Evolutionary conservation across 2,797 vertebrate species (phyloP), one percentile per base, ranked within the genome.

Genomic region (Denticeps clupeoides): DNA sequence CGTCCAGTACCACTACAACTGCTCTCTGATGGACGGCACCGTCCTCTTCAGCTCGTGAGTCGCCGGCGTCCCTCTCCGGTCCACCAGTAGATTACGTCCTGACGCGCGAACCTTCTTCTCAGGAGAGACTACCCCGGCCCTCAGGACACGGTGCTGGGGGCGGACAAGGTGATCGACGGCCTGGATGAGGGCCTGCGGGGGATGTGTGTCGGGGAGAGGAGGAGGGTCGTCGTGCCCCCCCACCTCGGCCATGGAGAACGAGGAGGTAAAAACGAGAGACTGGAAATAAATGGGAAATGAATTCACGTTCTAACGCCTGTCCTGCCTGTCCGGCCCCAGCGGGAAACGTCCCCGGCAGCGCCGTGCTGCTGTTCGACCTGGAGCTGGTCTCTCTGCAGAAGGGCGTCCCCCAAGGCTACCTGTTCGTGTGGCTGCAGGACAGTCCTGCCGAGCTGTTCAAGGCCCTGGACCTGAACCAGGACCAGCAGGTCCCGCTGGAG

Each of bases 1-100:
- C 0, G 66, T 97, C 38, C 82, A 68, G 53, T 97, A 97, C 64
- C 88, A 97, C 67, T 98, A 98, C 77, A 97, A 96, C 75, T 97
- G 91, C 75, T 87, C 88, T 2, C 53, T 97, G 42, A 54, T 97
- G 79, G 93, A 98, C 0, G 92, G 93, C 58, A 93, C 87, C 2
- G 59, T 24, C 44, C 91, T 97, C 61, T 97, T 94, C 69, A 89
- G 93, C 41, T 86, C 84, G 84, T 84, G 59, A 82, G 83, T 73
- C n/a, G n/a, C n/a, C n/a, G n/a, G n/a, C n/a, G n/a, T n/a, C n/a
- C n/a, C n/a, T n/a, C n/a, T n/a, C n/a, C n/a, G n/a, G n/a, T n/a
- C n/a, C n/a, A n/a, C n/a, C n/a, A n/a, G n/a, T n/a, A n/a, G n/a
- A n/a, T n/a, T n/a, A n/a, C n/a, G n/a, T n/a, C n/a, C n/a, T n/a